These are phyloP conservation scores for Drosophila prolongata DNA, from an alignment of 2,888 invertebrate species.

Conservation along the genomic window DNA sequence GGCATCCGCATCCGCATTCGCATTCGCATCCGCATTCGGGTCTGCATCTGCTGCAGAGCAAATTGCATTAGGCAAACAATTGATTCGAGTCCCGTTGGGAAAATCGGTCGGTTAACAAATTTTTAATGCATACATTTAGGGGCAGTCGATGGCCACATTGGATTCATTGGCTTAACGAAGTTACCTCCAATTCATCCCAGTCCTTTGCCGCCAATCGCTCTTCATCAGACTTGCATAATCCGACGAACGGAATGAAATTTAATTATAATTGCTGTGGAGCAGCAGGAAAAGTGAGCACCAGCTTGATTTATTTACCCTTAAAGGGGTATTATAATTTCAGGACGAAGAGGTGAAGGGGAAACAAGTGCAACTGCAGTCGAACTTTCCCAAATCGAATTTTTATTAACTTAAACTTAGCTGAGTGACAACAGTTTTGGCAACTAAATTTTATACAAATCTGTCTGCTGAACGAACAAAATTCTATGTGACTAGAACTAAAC, in stretches of 20 bases:
- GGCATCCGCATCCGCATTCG: conserved; percentile 11
- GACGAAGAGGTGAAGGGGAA: background rate
- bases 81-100: conserved; percentile 37
- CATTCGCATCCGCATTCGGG: conserved; percentile 15
- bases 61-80: conserved; percentile 70
- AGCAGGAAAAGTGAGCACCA: background rate
- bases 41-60: conserved; percentile 32
- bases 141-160: conserved; percentile 11
- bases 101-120: conserved; percentile 35
- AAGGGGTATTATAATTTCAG: background rate
- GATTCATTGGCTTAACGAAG: conserved; percentile 41
- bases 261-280: conserved; percentile 16
- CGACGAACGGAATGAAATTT: conserved; percentile 13
- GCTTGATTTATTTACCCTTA: background rate
- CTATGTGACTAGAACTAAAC: too few species aligned
- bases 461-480: too few species aligned
- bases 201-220: background rate
- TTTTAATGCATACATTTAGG: conserved; percentile 53
- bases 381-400: too few species aligned
- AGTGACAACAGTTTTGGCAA: too few species aligned
- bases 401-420: too few species aligned
- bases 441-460: too few species aligned
- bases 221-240: conserved; percentile 13
- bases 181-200: background rate
- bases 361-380: too few species aligned